Evolutionary conservation across 2,888 invertebrate species (phyloP).

Genomic region (Eupithecia tripunctaria): DNA sequence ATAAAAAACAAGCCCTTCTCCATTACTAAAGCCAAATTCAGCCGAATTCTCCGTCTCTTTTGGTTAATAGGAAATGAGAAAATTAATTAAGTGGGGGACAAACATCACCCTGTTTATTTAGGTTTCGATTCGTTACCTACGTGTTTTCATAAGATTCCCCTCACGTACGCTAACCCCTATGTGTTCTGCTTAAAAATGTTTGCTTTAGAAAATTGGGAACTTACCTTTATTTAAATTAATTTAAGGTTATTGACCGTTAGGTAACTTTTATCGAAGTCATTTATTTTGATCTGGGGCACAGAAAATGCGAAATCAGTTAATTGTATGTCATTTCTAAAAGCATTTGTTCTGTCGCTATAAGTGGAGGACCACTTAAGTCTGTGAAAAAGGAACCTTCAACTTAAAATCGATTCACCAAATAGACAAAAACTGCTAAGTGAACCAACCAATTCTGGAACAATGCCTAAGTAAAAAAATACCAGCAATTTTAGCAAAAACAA

Average conservation of each 20-base stretch:
- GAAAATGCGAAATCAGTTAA: background rate
- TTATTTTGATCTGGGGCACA: background rate
- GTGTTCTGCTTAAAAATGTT: constrained; percentile 30
- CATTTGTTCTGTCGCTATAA: background rate
- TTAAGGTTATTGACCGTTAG: background rate
- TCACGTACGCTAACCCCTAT: constrained; percentile 39
- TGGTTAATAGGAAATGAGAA: constrained; percentile 74
- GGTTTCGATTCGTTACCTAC: constrained; percentile 50
- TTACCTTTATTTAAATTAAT: constrained; percentile 6
- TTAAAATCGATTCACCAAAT: constrained; percentile 8
- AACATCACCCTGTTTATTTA: constrained; percentile 71
- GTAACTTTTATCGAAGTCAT: background rate
- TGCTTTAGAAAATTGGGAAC: constrained; percentile 30
- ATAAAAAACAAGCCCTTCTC: background rate
- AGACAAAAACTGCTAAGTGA: constrained; percentile 19
- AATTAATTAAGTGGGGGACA: constrained; percentile 78
- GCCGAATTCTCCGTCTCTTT: constrained; percentile 38
- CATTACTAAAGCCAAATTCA: constrained; percentile 25
- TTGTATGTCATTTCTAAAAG: background rate
- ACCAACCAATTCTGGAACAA: constrained; percentile 27
- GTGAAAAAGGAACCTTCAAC: background rate
- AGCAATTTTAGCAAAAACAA: constrained; percentile 32
- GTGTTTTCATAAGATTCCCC: constrained; percentile 60
- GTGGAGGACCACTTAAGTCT: background rate
- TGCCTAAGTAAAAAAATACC: constrained; percentile 35